phyloP scores from a whole-genome alignment of 2,113 vertebrate genomes.

The Plotosus lineatus region DNA sequence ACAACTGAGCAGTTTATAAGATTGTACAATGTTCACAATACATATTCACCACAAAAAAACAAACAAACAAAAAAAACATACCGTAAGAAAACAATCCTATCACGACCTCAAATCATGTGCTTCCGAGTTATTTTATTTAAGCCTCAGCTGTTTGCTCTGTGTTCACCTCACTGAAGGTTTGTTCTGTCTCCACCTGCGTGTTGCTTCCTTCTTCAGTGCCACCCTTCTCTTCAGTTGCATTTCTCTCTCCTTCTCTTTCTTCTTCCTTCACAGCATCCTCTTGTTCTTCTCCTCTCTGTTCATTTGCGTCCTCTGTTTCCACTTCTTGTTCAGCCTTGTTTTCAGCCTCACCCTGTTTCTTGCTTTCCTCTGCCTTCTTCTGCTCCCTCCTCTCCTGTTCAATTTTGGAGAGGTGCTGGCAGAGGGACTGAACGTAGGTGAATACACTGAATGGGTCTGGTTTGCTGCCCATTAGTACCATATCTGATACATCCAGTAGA shows the following conservation, averaged over 20 bases:
- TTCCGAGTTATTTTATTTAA: background rate
- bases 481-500: constrained; percentile 73
- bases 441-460: constrained; percentile 75
- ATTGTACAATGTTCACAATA: background rate
- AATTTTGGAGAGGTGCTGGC: constrained; percentile 74
- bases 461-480: constrained; percentile 71
- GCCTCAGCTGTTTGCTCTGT: background rate
- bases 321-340: constrained; percentile 3
- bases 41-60: background rate
- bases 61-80: no score
- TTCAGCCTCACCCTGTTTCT: constrained; percentile 46
- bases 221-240: constrained; percentile 37
- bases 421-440: constrained; percentile 81
- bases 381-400: constrained; percentile 75
- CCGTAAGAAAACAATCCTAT: background rate
- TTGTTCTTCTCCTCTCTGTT: constrained; percentile 44
- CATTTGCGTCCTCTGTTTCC: constrained; percentile 28
- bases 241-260: constrained; percentile 30
- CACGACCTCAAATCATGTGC: background rate
- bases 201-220: constrained; percentile 24
- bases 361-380: constrained; percentile 58
- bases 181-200: constrained; percentile 22
- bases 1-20: background rate
- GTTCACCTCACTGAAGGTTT: constrained; percentile 1
- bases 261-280: constrained; percentile 44